phyloP scores from a whole-genome alignment of 2,797 vertebrate species.

The Australoheros facetus region DNA sequence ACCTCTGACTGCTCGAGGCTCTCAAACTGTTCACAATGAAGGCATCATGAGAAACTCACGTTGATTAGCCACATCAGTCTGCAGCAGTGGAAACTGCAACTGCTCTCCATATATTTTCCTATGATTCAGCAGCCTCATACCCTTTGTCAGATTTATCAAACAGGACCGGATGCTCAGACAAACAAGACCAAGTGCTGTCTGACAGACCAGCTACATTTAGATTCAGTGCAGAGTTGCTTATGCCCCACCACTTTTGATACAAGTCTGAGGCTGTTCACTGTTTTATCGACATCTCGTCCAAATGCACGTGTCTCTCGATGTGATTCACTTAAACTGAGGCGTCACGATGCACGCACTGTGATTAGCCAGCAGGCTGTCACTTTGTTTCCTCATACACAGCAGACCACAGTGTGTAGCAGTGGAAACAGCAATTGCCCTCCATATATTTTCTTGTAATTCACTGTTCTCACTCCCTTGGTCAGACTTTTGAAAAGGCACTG shows the following conservation, averaged over 20 bases:
- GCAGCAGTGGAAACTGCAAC: background rate
- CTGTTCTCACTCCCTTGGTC: background rate
- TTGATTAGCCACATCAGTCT: background rate
- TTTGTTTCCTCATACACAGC: background rate
- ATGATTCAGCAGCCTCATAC: background rate
- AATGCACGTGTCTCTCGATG: background rate
- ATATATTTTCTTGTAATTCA: background rate
- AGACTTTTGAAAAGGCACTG: background rate
- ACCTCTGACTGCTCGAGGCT: background rate
- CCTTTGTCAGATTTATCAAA: background rate
- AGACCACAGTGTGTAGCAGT: background rate
- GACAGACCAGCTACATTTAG: background rate
- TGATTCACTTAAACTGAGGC: background rate
- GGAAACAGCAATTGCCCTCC: background rate
- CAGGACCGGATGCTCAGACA: background rate
- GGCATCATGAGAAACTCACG: background rate
- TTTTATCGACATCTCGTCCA: background rate
- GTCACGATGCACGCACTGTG: background rate
- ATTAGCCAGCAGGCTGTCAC: background rate
- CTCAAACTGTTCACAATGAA: background rate
- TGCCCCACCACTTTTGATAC: background rate
- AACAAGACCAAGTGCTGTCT: background rate
- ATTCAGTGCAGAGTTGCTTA: background rate
- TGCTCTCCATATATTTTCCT: background rate
- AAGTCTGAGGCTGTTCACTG: background rate